Evolutionary conservation across 2,113 vertebrate species (phyloP), one percentile per base, ranked within the genome.

Genomic region (Tonatia bakeri): DNA sequence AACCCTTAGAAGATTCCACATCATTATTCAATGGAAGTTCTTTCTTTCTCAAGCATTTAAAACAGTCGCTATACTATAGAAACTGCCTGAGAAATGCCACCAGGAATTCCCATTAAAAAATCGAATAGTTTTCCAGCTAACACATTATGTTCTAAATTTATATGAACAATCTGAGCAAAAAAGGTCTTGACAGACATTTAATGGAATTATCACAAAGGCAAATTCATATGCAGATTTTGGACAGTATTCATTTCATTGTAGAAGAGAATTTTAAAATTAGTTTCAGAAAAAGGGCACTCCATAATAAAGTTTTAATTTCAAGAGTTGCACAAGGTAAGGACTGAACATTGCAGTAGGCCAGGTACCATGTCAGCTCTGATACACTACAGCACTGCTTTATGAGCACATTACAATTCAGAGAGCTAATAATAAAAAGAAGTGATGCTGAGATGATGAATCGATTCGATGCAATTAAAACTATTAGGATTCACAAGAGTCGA

Each of bases 391-490:
- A 97, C 89, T 98, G 98, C 98, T 98, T 98, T 98, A 99, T 96
- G 98, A 98, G 98, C 98, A 98, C 97, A 98, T 98, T 98, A 98
- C 98, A 98, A 98, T 98, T 98, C 96, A 54, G 93, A 98, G 97
- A 98, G 97, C 98, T 98, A 98, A 99, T 98, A 98, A 98, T 98
- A 98, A 98, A 98, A 98, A 98, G 98, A 98, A 98, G 98, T 98
- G 98, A 99, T 98, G 98, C 98, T 98, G 98, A 98, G 98, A 99
- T 99, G 99, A 99, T 99, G 98, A 98, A 99, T 98, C 98, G 98
- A 98, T 98, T 97, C 97, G 98, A 98, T 98, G 98, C 98, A 99
- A 99, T 99, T 99, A 99, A 98, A 98, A 98, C 98, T 98, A 99
- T 99, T 99, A 99, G 98, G 98, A 99, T 99, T 99, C 98, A 99